phyloP scores from a whole-genome alignment of 2,113 vertebrate species.

The Gopherus flavomarginatus region DNA sequence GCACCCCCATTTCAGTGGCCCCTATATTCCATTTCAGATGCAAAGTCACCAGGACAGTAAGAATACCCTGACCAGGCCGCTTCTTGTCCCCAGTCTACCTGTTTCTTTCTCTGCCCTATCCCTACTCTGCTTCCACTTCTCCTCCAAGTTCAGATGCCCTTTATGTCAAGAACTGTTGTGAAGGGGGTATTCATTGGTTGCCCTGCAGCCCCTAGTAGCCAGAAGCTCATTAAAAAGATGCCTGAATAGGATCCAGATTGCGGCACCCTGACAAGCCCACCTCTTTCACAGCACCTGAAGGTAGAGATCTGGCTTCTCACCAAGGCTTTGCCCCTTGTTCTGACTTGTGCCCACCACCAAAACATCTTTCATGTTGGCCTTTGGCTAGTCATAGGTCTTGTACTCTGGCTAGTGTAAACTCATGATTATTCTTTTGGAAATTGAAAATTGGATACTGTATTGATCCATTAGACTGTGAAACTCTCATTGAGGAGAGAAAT shows the following conservation, averaged over 20 bases:
- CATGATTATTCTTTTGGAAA: not conserved
- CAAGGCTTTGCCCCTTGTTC: not conserved
- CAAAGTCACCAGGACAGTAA: not conserved
- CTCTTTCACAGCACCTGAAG: not conserved
- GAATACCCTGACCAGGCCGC: not conserved
- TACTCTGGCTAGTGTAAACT: not conserved
- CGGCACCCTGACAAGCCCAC: not conserved
- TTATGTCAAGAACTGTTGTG: not conserved
- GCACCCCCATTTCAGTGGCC: not conserved
- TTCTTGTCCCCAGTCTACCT: not conserved
- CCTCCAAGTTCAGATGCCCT: not conserved
- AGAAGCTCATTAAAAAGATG: not conserved
- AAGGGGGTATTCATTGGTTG: not conserved
- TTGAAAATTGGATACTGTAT: not conserved
- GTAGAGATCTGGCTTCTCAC: not conserved
- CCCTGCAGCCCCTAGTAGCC: not conserved
- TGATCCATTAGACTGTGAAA: not conserved
- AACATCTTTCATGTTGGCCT: not conserved
- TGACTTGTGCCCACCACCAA: not conserved
- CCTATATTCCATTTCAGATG: not conserved
- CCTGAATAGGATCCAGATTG: not conserved
- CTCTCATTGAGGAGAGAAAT: not conserved
- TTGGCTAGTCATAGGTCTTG: not conserved
- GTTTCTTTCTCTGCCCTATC: not conserved
- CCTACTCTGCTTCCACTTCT: not conserved